phyloP scores from a whole-genome alignment of 53 echinoderm and acorn worm species.

The Pentamera pediparva region DNA sequence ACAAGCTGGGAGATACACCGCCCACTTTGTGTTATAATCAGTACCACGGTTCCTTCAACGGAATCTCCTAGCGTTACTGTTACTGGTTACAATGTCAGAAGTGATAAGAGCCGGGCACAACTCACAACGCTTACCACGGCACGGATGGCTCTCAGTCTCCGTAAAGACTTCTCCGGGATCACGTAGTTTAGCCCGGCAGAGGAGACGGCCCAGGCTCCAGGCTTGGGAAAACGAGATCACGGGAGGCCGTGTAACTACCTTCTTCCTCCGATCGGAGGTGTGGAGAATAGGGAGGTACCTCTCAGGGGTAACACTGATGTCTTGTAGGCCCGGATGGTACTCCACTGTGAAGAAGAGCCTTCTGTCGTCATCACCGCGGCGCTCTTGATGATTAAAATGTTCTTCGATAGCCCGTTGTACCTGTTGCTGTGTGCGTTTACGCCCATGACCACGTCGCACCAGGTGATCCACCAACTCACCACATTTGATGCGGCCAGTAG shows the following conservation, averaged over 20 bases:
- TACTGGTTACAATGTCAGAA: not conserved
- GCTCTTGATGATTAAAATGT: too few species aligned
- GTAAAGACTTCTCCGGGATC: too few species aligned
- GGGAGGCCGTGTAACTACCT: not conserved
- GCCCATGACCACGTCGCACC: too few species aligned
- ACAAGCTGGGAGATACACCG: not conserved
- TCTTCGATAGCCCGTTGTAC: too few species aligned
- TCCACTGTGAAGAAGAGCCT: too few species aligned
- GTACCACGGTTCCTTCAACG: not conserved
- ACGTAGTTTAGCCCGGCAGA: too few species aligned
- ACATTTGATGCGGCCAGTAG: too few species aligned
- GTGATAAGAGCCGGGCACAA: too few species aligned
- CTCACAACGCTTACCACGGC: not conserved
- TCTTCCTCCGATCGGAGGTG: not conserved
- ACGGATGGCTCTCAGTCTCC: not conserved
- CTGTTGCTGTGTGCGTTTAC: too few species aligned
- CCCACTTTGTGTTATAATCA: not conserved
- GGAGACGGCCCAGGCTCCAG: not conserved
- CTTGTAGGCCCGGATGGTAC: too few species aligned
- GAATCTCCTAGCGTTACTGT: not conserved
- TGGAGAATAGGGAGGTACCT: not conserved
- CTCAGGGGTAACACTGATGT: not conserved
- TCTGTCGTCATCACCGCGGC: too few species aligned
- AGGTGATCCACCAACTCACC: too few species aligned
- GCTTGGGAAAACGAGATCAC: not conserved